These are phyloP conservation scores for Chymomyza procnemis DNA, from an alignment of 2,888 invertebrate genomes.

Conservation along the genomic window DNA sequence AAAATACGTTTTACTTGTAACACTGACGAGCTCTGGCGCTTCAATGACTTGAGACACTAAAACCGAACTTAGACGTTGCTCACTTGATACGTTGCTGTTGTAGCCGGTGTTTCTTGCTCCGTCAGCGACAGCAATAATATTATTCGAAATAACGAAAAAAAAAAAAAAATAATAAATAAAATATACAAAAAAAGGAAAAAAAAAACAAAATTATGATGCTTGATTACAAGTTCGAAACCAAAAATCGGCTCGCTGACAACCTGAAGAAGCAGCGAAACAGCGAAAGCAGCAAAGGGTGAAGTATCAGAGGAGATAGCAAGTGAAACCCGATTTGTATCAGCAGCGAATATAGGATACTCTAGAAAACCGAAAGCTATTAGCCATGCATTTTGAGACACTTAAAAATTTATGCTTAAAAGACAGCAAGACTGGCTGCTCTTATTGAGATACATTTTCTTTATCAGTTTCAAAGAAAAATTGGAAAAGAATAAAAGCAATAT, in stretches of 20 bases:
- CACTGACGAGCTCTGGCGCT: slow-evolving; percentile 34
- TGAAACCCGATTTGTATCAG: background rate
- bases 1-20: slow-evolving; percentile 31
- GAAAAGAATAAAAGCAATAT: no score
- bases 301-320: slow-evolving; percentile 14
- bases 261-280: slow-evolving; percentile 25
- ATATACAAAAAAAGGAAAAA: slow-evolving; percentile 30
- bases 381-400: no score
- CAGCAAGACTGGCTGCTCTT: no score
- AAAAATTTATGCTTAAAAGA: no score
- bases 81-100: background rate
- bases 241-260: background rate
- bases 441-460: no score
- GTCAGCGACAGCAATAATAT: slow-evolving; percentile 6
- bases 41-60: slow-evolving; percentile 48
- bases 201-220: slow-evolving; percentile 19
- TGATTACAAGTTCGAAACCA: slow-evolving; percentile 28
- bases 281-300: slow-evolving; percentile 24
- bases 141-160: slow-evolving; percentile 36
- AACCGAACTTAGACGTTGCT: slow-evolving; percentile 19
- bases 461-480: no score
- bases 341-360: background rate
- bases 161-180: slow-evolving; percentile 4
- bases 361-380: no score
- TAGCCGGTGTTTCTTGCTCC: slow-evolving; percentile 1